Evolutionary conservation across 1,140 invertebrate species (phyloP).

Genomic region (Cyrtorhinus lividipennis): DNA sequence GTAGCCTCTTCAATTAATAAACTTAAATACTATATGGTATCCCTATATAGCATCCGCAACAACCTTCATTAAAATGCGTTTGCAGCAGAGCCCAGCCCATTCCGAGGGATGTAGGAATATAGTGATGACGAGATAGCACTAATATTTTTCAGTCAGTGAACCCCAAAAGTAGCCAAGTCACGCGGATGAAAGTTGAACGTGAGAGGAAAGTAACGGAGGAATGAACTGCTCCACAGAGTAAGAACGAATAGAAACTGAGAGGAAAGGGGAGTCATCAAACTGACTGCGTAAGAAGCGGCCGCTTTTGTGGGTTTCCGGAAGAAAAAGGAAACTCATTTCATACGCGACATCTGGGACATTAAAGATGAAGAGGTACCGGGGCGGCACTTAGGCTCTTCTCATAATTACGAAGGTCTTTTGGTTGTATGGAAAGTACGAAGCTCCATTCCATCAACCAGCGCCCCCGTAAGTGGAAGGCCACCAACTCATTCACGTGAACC

Average conservation of each 20-base stretch:
- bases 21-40: too few relatives aligned
- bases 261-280: not conserved
- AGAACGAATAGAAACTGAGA: not conserved
- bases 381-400: constrained; percentile 3
- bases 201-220: not conserved
- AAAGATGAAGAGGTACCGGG: not conserved
- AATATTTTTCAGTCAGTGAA: too few relatives aligned
- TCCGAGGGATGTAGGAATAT: too few relatives aligned
- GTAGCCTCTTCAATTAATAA: too few relatives aligned
- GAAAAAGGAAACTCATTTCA: constrained; percentile 10
- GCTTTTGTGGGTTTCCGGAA: constrained; percentile 4
- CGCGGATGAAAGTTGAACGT: too few relatives aligned
- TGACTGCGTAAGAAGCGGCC: constrained; percentile 2
- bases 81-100: too few relatives aligned
- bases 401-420: constrained; percentile 3
- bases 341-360: constrained; percentile 1
- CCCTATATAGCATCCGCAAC: too few relatives aligned
- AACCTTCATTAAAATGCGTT: too few relatives aligned
- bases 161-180: too few relatives aligned
- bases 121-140: too few relatives aligned
- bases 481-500: not conserved
- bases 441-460: not conserved
- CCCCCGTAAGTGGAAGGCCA: not conserved
- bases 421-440: not conserved
- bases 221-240: too few relatives aligned